Conservation (phyloP, 2,797 vertebrate species). For the Hypotaenidia philippensis region DNA sequence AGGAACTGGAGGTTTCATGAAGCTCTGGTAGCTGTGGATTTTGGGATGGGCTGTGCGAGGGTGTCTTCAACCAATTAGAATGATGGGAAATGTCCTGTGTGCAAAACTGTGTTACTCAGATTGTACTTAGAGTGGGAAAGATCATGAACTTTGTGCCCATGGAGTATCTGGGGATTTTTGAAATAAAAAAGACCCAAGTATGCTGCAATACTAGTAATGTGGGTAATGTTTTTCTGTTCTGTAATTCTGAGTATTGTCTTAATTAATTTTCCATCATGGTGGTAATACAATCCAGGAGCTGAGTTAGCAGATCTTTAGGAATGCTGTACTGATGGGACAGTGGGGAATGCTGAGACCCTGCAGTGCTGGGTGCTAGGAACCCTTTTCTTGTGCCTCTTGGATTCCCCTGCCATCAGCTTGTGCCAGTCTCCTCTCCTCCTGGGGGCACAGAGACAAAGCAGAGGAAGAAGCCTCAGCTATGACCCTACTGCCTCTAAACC, state of each 20-base stretch:
- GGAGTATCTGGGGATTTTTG: neutral
- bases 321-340: rapidly evolving
- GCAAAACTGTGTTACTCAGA: neutral
- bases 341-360: neutral
- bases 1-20: neutral
- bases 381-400: rapidly evolving
- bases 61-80: neutral
- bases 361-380: neutral
- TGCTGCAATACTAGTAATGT: neutral
- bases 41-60: neutral
- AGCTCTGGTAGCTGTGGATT: neutral
- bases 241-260: neutral
- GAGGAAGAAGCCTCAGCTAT: neutral
- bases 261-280: rapidly evolving
- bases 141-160: neutral
- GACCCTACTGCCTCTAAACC: neutral
- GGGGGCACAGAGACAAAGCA: neutral
- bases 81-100: neutral
- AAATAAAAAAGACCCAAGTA: neutral
- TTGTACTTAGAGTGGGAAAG: neutral
- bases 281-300: neutral
- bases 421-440: neutral
- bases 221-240: neutral
- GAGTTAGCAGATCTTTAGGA: neutral
- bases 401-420: too few relatives aligned